These are phyloP conservation scores for Chroicocephalus ridibundus DNA, from an alignment of 2,113 vertebrate genomes.

Conservation along the genomic window DNA sequence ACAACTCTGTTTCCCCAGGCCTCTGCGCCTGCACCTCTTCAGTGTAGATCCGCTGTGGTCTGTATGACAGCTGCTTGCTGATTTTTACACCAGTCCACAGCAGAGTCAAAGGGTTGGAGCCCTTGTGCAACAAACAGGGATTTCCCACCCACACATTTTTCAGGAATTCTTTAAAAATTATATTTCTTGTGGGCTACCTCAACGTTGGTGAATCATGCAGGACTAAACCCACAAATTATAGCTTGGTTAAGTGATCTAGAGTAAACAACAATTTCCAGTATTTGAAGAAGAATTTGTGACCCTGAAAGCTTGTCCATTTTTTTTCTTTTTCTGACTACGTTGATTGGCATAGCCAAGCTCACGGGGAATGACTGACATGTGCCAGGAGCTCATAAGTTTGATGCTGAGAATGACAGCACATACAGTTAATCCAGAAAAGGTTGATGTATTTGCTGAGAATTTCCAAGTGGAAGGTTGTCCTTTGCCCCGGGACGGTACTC, in stretches of 20 bases:
- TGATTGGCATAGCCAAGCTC: neutral
- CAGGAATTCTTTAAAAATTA: neutral
- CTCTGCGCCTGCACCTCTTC: neutral
- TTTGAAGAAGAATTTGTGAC: neutral
- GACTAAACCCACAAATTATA: neutral
- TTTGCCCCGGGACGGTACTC: neutral
- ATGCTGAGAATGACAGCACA: neutral
- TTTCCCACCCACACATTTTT: neutral
- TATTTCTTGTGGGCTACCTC: slow-evolving; percentile 9
- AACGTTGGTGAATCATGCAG: neutral
- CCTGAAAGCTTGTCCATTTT: neutral
- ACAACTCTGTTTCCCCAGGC: neutral
- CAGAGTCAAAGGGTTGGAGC: neutral
- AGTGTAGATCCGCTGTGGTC: neutral
- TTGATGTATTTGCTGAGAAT: neutral
- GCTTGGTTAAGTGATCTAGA: neutral
- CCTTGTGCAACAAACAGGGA: neutral
- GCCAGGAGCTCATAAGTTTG: neutral
- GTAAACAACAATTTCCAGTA: slow-evolving; percentile 41
- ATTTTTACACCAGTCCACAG: neutral
- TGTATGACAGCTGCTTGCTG: neutral
- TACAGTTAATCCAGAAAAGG: neutral
- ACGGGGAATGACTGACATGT: neutral
- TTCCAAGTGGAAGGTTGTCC: neutral
- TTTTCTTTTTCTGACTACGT: neutral